Evolutionary conservation across 2,888 invertebrate species (phyloP).

Genomic region (Dasysyrphus albostriatus): DNA sequence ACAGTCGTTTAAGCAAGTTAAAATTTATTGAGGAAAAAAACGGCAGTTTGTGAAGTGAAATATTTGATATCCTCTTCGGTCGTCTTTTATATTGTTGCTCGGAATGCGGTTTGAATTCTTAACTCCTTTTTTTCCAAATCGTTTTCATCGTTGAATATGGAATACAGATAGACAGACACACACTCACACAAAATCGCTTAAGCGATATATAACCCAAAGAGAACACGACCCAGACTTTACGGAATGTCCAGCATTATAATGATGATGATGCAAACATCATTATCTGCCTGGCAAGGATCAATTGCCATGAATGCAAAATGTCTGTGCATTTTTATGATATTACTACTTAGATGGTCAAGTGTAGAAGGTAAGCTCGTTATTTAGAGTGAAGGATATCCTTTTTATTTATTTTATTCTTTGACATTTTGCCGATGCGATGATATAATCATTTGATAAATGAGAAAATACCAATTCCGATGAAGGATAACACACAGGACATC

Average conservation of each 20-base stretch:
- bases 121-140: conserved; percentile 42
- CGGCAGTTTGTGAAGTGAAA: conserved; percentile 44
- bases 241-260: conserved; percentile 68
- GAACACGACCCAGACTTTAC: conserved; percentile 22
- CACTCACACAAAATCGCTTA: background rate
- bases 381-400: conserved; percentile 25
- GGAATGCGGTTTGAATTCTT: conserved; percentile 72
- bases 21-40: conserved; percentile 16
- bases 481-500: conserved; percentile 39
- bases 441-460: conserved; percentile 53
- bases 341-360: conserved; percentile 71
- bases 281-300: conserved; percentile 49
- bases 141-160: conserved; percentile 57
- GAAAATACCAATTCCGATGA: conserved; percentile 54
- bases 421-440: conserved; percentile 15
- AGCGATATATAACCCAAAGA: background rate
- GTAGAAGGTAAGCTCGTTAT: conserved; percentile 73
- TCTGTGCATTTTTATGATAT: conserved; percentile 66
- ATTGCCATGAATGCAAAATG: conserved; percentile 64
- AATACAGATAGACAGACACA: conserved; percentile 60
- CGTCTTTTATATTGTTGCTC: conserved; percentile 1
- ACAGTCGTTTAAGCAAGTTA: conserved; percentile 40
- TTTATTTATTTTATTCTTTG: conserved; percentile 19
- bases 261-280: conserved; percentile 69
- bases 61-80: conserved; percentile 50